A percentile compares a stretch with the other conserved stretches of the same genome.
Evolutionary conservation across 2,797 vertebrate species (phyloP).

Genomic region (Macroramphosus scolopax): DNA sequence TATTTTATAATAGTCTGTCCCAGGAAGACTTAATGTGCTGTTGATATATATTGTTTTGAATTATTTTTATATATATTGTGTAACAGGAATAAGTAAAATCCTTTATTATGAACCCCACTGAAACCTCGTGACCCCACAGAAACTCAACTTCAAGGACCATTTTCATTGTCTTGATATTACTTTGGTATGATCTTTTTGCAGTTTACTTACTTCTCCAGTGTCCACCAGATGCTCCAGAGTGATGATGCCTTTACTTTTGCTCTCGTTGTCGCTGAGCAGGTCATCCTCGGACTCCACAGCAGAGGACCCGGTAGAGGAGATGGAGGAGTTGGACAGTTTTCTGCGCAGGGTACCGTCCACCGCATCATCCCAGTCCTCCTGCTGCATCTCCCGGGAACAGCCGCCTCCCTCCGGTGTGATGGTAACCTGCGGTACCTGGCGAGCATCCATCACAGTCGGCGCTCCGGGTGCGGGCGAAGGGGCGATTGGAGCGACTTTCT

Average conservation of each 20-base stretch:
- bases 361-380: constrained; percentile 75
- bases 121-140: too few species aligned
- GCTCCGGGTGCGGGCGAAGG: constrained; percentile 42
- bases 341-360: constrained; percentile 78
- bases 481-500: constrained; percentile 66
- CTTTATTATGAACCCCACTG: too few species aligned
- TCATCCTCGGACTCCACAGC: constrained; percentile 93
- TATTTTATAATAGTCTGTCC: too few species aligned
- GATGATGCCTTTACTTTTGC: constrained; percentile 90
- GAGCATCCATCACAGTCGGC: constrained; percentile 49
- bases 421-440: constrained; percentile 88
- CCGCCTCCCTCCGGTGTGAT: constrained; percentile 86
- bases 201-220: constrained; percentile 78
- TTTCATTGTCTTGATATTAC: too few species aligned
- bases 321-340: constrained; percentile 90
- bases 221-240: constrained; percentile 88
- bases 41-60: background rate
- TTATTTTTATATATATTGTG: background rate
- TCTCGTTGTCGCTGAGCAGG: constrained; percentile 91
- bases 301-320: constrained; percentile 94
- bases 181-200: too few species aligned
- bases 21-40: too few species aligned
- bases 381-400: constrained; percentile 68
- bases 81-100: background rate
- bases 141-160: background rate